A percentile compares a stretch with the other conserved stretches of the same genome.
phyloP scores from a whole-genome alignment of 2,797 vertebrate genomes.

The Alcedo quadribrachys region DNA sequence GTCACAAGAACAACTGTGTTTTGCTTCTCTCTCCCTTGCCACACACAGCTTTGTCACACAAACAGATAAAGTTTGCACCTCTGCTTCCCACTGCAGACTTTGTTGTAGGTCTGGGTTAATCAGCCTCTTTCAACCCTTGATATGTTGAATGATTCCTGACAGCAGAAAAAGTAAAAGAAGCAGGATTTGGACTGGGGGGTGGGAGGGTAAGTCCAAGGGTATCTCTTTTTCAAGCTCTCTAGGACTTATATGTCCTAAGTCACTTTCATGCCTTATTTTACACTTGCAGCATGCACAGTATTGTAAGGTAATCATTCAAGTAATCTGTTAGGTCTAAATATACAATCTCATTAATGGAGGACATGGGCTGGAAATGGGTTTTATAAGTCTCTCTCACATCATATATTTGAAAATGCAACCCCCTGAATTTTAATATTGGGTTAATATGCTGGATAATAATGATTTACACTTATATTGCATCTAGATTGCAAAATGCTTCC shows the following conservation, averaged over 20 bases:
- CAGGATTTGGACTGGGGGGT: not conserved
- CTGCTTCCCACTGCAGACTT: not conserved
- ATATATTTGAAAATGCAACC: not conserved
- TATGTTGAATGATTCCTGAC: not conserved
- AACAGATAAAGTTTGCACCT: not conserved
- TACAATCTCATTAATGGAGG: not conserved
- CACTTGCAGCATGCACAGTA: not conserved
- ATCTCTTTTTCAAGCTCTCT: not conserved
- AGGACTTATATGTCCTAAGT: not conserved
- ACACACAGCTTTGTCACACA: not conserved
- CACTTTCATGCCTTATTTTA: not conserved
- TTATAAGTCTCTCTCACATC: not conserved
- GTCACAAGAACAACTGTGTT: not conserved
- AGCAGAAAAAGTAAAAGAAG: not conserved
- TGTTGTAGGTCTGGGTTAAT: not conserved
- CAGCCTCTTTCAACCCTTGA: not conserved
- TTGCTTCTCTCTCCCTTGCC: not conserved
- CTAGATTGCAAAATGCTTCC: not conserved
- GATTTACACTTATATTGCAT: slow-evolving; percentile 32
- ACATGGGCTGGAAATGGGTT: not conserved
- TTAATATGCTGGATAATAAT: slow-evolving; percentile 14
- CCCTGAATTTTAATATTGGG: not conserved
- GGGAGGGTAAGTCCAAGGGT: not conserved
- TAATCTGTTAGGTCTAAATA: not conserved
- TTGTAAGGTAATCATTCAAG: not conserved